Evolutionary conservation across 2,888 invertebrate genomes (phyloP).

Genomic region (Bedellia somnulentella): DNA sequence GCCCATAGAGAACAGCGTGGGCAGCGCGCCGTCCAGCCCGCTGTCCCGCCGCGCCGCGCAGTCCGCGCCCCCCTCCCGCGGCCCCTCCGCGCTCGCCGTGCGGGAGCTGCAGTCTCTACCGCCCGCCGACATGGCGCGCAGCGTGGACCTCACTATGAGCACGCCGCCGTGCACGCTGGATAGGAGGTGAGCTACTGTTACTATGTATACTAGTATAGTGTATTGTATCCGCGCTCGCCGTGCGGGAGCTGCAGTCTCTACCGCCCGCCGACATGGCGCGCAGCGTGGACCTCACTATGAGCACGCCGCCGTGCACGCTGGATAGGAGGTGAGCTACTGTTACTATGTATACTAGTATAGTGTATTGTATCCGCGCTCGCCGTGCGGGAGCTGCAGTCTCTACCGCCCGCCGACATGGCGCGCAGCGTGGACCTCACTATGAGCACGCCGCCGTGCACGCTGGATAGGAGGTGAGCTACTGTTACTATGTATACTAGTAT

Average conservation of each 20-base stretch:
- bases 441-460: conserved; percentile 19
- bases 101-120: conserved; percentile 24
- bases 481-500: not conserved
- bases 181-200: conserved; percentile 4
- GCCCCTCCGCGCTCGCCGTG: conserved; percentile 48
- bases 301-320: conserved; percentile 16
- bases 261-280: conserved; percentile 51
- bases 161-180: conserved; percentile 11
- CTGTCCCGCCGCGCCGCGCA: conserved; percentile 23
- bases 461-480: conserved; percentile 5
- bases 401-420: conserved; percentile 43
- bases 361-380: conserved; percentile 29
- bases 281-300: conserved; percentile 62
- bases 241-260: conserved; percentile 24
- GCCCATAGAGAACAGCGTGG: conserved; percentile 58
- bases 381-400: conserved; percentile 25
- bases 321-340: conserved; percentile 5
- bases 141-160: conserved; percentile 62
- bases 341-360: not conserved
- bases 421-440: conserved; percentile 64
- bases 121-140: conserved; percentile 53
- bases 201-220: not conserved
- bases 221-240: conserved; percentile 33
- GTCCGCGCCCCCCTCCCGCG: conserved; percentile 48
- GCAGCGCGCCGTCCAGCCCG: conserved; percentile 64